Evolutionary conservation across 2,113 vertebrate species (phyloP).

Genomic region (Meleagris gallopavo): DNA sequence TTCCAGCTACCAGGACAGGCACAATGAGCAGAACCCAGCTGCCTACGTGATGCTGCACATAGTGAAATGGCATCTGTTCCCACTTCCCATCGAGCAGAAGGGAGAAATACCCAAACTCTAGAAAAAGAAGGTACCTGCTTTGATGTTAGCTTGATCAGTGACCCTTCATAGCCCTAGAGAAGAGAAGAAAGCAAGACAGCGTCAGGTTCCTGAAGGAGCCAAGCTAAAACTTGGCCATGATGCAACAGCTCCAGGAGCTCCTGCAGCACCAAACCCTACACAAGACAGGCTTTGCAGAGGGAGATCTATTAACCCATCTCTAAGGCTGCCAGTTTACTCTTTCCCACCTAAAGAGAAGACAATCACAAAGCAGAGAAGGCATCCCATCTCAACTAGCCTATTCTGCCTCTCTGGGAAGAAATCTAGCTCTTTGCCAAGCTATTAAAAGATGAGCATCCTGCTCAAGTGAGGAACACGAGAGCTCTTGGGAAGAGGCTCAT

Average conservation of each 20-base stretch:
- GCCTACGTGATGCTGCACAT: background rate
- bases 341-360: background rate
- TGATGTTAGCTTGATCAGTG: conserved; percentile 98
- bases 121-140: conserved; percentile 88
- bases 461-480: background rate
- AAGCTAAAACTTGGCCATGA: accelerated
- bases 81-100: background rate
- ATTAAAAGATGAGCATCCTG: background rate
- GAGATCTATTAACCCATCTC: background rate
- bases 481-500: background rate
- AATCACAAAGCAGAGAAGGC: background rate
- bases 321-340: background rate
- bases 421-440: background rate
- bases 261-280: background rate
- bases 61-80: background rate
- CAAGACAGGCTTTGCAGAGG: too few species aligned
- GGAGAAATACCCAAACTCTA: background rate
- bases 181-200: conserved; percentile 50
- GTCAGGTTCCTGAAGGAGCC: background rate
- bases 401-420: background rate
- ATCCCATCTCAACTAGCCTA: background rate
- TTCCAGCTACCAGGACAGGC: background rate
- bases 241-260: background rate
- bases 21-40: background rate
- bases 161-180: conserved; percentile 97